Evolutionary conservation across 2,113 vertebrate genomes (phyloP).

Genomic region (Aspiorhynchus laticeps): DNA sequence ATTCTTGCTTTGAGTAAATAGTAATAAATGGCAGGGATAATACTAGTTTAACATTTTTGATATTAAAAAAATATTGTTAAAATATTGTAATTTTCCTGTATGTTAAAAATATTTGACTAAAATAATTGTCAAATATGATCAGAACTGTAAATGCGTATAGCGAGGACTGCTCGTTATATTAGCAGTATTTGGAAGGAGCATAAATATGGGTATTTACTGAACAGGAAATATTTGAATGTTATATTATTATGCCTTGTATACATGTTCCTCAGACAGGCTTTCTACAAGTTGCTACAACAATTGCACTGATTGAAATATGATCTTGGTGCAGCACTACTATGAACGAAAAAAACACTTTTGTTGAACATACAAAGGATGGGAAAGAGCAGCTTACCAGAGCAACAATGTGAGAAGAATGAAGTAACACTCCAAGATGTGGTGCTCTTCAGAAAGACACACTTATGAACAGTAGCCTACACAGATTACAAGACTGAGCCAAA

Average conservation of each 20-base stretch:
- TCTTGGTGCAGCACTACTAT: neutral
- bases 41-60: neutral
- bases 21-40: neutral
- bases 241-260: conserved; percentile 51
- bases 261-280: neutral
- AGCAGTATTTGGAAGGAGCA: neutral
- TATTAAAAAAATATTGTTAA: neutral
- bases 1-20: conserved; percentile 4
- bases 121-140: neutral
- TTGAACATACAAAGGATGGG: neutral
- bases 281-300: neutral
- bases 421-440: neutral
- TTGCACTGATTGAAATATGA: conserved; percentile 6
- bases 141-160: neutral
- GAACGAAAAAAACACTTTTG: neutral
- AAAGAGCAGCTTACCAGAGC: conserved; percentile 7
- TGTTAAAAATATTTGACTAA: neutral
- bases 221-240: conserved; percentile 45
- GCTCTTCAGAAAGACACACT: neutral
- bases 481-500: neutral
- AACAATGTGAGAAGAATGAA: neutral
- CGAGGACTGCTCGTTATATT: neutral
- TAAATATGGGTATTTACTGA: neutral
- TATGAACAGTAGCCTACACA: neutral
- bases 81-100: neutral